Percentiles rank a stretch among this genome's conserved stretches.
Conservation (phyloP, 1,140 invertebrate genomes). For the Reticulitermes speratus region DNA sequence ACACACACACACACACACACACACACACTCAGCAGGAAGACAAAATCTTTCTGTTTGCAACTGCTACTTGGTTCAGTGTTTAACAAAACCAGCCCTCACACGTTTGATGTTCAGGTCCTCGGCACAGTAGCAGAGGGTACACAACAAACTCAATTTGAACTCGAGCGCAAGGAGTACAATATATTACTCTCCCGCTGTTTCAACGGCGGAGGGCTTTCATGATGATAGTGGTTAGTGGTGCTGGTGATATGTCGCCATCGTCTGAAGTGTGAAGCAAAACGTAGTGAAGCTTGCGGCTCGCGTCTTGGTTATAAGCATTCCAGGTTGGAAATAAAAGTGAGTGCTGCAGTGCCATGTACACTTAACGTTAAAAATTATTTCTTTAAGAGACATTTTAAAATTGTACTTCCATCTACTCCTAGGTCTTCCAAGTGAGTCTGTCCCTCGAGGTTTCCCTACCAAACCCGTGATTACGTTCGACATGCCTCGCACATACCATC, state of each 20-base stretch:
- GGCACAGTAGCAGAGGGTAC: neutral
- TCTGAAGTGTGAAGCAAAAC: neutral
- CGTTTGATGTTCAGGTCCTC: neutral
- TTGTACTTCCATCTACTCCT: too few species aligned
- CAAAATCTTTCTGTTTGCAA: neutral
- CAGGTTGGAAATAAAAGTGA: neutral
- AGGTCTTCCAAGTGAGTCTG: too few species aligned
- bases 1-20: neutral
- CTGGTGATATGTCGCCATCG: neutral
- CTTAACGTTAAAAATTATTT: neutral
- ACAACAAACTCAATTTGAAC: neutral
- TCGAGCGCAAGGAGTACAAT: neutral
- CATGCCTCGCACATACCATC: too few species aligned
- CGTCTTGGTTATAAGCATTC: neutral
- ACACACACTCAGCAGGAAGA: neutral
- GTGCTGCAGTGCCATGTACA: neutral
- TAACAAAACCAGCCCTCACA: neutral
- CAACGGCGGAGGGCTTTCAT: neutral
- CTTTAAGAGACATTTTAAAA: too few species aligned
- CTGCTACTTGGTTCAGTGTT: neutral
- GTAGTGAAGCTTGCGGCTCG: neutral
- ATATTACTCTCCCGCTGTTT: neutral
- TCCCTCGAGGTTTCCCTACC: too few species aligned
- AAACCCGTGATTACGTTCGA: too few species aligned
- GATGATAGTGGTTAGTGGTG: neutral